A percentile compares a stretch with the other conserved stretches of the same genome.
Evolutionary conservation across 2,888 invertebrate genomes (phyloP).

Genomic region (Achlya flavicornis): DNA sequence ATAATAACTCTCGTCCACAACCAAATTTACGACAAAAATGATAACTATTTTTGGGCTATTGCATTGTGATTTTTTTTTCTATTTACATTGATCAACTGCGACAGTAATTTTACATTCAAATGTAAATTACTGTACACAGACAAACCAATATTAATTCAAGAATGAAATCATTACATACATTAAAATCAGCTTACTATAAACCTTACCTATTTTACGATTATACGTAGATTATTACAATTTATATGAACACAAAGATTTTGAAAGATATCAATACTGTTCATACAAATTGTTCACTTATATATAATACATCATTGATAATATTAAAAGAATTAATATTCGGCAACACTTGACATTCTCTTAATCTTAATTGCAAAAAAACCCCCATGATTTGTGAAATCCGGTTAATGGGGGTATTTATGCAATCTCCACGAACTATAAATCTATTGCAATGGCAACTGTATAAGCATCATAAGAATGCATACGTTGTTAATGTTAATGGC

Average conservation of each 20-base stretch:
- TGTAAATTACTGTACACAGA: slow-evolving; percentile 32
- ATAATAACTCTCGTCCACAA: slow-evolving; percentile 54
- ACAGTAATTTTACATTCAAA: slow-evolving; percentile 33
- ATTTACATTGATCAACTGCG: slow-evolving; percentile 61
- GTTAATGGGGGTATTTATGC: slow-evolving; percentile 40
- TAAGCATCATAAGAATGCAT: slow-evolving; percentile 51
- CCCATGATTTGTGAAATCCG: slow-evolving; percentile 28
- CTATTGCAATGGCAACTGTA: slow-evolving; percentile 77
- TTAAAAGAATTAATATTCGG: slow-evolving; percentile 81
- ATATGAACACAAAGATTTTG: slow-evolving; percentile 47
- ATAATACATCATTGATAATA: slow-evolving; percentile 80
- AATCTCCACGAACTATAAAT: slow-evolving; percentile 64
- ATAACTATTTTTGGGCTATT: slow-evolving; percentile 81
- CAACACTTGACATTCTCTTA: slow-evolving; percentile 82
- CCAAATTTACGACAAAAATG: slow-evolving; percentile 66
- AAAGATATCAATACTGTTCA: slow-evolving; percentile 42
- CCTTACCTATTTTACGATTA: slow-evolving; percentile 81
- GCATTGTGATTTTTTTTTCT: slow-evolving; percentile 74
- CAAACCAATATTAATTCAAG: slow-evolving; percentile 77
- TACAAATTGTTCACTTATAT: slow-evolving; percentile 64
- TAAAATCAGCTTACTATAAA: slow-evolving; percentile 80
- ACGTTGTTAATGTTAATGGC: slow-evolving; percentile 43
- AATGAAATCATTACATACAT: slow-evolving; percentile 81
- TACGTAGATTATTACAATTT: slow-evolving; percentile 58
- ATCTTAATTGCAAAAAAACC: slow-evolving; percentile 50